Percentiles rank a stretch among this genome's conserved stretches.
Conservation (phyloP, 1,140 invertebrate species). For the Chionoecetes opilio region DNA sequence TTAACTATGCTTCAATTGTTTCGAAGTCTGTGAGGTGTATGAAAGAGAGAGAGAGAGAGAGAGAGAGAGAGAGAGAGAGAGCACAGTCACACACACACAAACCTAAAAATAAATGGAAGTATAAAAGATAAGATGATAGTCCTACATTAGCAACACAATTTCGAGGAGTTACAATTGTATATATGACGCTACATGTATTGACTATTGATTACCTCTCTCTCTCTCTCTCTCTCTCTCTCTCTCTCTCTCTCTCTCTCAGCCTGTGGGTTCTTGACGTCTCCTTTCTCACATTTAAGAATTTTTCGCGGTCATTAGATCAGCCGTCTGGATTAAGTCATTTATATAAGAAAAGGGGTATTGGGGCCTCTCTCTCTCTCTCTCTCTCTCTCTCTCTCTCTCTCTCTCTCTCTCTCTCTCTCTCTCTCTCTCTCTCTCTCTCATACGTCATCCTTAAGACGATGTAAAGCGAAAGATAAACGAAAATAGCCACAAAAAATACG, state of each 20-base stretch:
- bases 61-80: neutral
- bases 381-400: slow-evolving; percentile 19
- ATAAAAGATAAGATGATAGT: neutral
- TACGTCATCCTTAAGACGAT: too few relatives aligned
- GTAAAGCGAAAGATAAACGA: too few relatives aligned
- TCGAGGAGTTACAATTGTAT: neutral
- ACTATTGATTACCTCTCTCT: slow-evolving; percentile 17
- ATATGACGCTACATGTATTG: neutral
- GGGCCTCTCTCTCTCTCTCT: neutral
- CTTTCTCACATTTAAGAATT: neutral
- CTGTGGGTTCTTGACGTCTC: too few relatives aligned
- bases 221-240: neutral
- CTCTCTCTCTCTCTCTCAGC: neutral
- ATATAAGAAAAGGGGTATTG: neutral
- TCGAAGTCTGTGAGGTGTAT: too few relatives aligned
- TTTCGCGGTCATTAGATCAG: neutral
- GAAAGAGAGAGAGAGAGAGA: neutral
- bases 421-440: slow-evolving; percentile 25
- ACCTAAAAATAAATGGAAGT: neutral
- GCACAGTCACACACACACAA: too few relatives aligned
- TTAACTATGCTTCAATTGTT: too few relatives aligned
- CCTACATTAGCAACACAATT: neutral
- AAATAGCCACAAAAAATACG: too few relatives aligned
- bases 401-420: slow-evolving; percentile 27
- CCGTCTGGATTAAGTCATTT: neutral